These are phyloP conservation scores for Bradypodion ventrale DNA, from an alignment of 2,797 vertebrate genomes.

Conservation along the genomic window DNA sequence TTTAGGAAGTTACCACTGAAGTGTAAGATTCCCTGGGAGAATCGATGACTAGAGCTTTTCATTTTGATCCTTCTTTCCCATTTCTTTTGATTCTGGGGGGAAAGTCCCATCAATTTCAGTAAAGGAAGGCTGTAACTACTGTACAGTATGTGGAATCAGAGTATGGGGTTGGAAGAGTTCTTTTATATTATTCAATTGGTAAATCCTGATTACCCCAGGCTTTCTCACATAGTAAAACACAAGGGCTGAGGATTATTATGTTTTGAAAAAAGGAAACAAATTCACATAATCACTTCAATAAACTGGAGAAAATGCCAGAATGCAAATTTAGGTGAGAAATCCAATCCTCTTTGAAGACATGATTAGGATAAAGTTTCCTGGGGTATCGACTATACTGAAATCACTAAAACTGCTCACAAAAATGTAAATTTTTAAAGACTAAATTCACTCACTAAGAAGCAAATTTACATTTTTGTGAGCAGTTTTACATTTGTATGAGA, in stretches of 20 bases:
- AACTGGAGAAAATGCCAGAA: not conserved
- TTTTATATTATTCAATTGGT: not conserved
- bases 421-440: too few relatives aligned
- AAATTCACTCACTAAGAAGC: not conserved
- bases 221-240: not conserved
- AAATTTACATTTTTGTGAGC: not conserved
- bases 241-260: not conserved
- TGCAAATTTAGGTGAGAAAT: not conserved
- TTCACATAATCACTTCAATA: not conserved
- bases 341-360: not conserved
- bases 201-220: not conserved
- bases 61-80: not conserved
- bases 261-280: not conserved
- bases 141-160: not conserved
- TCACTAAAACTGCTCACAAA: too few relatives aligned
- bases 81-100: slow-evolving; percentile 2
- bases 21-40: not conserved
- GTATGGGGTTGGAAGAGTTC: not conserved
- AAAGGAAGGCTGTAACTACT: not conserved
- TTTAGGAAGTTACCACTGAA: not conserved
- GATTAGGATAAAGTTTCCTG: not conserved
- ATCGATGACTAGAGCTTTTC: not conserved
- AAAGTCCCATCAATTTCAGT: not conserved
- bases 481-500: not conserved
- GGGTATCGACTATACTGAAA: not conserved